phyloP scores from a whole-genome alignment of 2,888 invertebrate species.

The Melolontha melolontha region DNA sequence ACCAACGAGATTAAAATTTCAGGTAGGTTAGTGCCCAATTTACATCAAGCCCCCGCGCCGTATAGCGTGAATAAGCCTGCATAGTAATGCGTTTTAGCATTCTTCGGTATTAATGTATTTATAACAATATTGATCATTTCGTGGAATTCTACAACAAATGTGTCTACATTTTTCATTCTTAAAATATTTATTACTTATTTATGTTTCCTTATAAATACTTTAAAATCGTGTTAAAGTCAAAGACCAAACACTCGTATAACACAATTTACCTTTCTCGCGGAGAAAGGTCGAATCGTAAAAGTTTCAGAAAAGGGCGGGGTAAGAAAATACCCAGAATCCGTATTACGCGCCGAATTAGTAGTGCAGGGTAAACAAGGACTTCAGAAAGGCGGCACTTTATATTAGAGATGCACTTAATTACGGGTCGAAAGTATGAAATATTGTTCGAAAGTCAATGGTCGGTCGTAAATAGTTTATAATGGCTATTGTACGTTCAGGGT shows the following conservation, averaged over 20 bases:
- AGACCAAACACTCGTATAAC: conserved; percentile 11
- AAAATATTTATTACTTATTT: conserved; percentile 16
- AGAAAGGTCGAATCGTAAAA: conserved; percentile 11
- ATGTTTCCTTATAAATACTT: conserved; percentile 1
- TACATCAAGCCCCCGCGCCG: too few species aligned
- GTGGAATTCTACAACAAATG: too few species aligned
- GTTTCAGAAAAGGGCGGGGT: neutral
- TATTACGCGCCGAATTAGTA: conserved; percentile 20
- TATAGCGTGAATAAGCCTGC: too few species aligned
- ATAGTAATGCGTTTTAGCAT: too few species aligned
- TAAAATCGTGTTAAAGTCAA: conserved; percentile 4
- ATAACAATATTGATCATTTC: too few species aligned
- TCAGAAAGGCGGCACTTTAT: conserved; percentile 45
- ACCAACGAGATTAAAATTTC: too few species aligned
- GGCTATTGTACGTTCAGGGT: conserved; percentile 26
- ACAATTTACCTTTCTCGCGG: conserved; percentile 22
- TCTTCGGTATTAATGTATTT: too few species aligned
- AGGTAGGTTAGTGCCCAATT: too few species aligned
- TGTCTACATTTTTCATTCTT: conserved; percentile 16
- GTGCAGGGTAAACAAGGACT: conserved; percentile 9
- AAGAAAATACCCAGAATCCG: conserved; percentile 20
- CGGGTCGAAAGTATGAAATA: conserved; percentile 47
- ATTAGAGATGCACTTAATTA: conserved; percentile 48
- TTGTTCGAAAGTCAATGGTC: conserved; percentile 48
- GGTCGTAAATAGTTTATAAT: conserved; percentile 51